Conservation (phyloP, 2,797 vertebrate species). For the Pempheris klunzingeri region DNA sequence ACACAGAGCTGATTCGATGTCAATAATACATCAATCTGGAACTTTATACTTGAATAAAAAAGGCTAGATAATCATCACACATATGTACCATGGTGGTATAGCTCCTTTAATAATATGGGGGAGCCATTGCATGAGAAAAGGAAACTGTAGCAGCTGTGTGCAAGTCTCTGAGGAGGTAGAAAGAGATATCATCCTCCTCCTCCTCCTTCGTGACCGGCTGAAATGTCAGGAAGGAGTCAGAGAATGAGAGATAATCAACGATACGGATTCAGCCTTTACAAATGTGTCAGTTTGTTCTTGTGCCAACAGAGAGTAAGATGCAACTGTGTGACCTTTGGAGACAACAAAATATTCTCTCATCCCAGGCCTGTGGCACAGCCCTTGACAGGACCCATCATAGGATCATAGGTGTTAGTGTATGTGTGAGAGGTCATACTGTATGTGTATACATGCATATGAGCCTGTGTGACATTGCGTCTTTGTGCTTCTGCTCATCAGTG, state of each 20-base stretch:
- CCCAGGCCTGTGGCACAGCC: slow-evolving; percentile 56
- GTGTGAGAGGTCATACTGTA: slow-evolving; percentile 34
- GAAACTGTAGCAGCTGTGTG: slow-evolving; percentile 25
- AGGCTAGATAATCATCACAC: slow-evolving; percentile 15
- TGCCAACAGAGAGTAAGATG: slow-evolving; percentile 67
- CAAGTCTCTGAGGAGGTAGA: slow-evolving; percentile 47
- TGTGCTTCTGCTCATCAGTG: slow-evolving; percentile 25
- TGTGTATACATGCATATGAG: slow-evolving; percentile 25
- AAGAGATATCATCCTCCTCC: slow-evolving; percentile 55
- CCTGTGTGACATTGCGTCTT: slow-evolving; percentile 14
- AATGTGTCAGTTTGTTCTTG: slow-evolving; percentile 72
- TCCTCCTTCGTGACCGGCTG: slow-evolving; percentile 62
- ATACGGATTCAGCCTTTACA: slow-evolving; percentile 71
- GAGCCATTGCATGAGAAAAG: slow-evolving; percentile 22
- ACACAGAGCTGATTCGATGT: slow-evolving; percentile 39
- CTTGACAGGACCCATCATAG: slow-evolving; percentile 53
- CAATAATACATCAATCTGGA: slow-evolving; percentile 48
- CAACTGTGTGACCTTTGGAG: slow-evolving; percentile 80
- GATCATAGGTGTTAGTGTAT: slow-evolving; percentile 34
- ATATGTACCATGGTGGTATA: slow-evolving; percentile 2
- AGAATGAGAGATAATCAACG: slow-evolving; percentile 76
- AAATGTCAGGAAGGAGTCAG: slow-evolving; percentile 83
- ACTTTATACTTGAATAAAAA: slow-evolving; percentile 23
- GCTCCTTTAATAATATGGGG: slow-evolving; percentile 27
- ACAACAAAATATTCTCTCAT: slow-evolving; percentile 73